Base-by-base conservation (phyloP, 1,140 invertebrate genomes). In the Pararge aegeria region DNA sequence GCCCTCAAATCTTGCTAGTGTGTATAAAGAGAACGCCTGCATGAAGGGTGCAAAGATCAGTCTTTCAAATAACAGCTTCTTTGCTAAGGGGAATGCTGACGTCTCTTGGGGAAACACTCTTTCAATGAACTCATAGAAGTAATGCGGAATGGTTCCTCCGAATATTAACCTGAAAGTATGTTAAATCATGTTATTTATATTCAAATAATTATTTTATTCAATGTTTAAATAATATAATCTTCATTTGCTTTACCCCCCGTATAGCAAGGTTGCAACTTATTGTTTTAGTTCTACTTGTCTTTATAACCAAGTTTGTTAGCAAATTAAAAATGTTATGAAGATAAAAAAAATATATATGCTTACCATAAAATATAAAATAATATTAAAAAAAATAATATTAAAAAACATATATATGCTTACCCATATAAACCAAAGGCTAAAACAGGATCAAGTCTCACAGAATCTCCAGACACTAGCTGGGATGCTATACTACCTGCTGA, bases 81-180 rank as follows among this genome's bases (percentile, higher is more conserved):
- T 92, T 7, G 87, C 82, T 16, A 92, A 58, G 4, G 89, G 87
- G 75, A 90, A 92, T 57, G 79, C 82, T n/a, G 91, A 65, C 16
- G 90, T 83, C 64, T 92, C 87, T 71, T 89, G 90, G 1, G 91
- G 80, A 59, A 94, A 91, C 12, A 92, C 54, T 34, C 79, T 85
- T 62, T 94, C 93, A 38, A 94, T 69, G 13, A 90, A 89, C 59
- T 90, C 84, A 71, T 94, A 95, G 75, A 95, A 95, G 68, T 92
- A 95, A 80, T 95, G 94, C 4, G 94, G 94, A 1, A 95, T 83
- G 15, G 93, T 90, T 4, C 94, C 94, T 21, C 94, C 94, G 82
- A 95, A 95, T 10, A 94, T 67, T 16, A 95, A 85, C 20, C 94
- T 94, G 77, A 56, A 60, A 63, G 30, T 27, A 27, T 27, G 4